Conservation (phyloP, 2,113 vertebrate species). For the Apodemus speciosus region DNA sequence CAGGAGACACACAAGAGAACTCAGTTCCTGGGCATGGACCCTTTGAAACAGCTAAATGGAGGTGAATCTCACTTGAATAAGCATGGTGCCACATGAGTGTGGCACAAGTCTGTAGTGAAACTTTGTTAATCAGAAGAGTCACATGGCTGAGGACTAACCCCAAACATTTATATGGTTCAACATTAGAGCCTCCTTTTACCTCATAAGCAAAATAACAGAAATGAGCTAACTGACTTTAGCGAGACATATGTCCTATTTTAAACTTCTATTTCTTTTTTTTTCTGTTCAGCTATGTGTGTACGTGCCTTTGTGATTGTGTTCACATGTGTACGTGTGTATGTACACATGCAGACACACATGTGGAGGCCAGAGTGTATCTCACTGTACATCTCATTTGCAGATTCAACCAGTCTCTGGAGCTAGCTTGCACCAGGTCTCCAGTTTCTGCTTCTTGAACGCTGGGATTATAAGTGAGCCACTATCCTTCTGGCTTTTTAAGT, state of each 20-base stretch:
- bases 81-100: background rate
- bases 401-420: background rate
- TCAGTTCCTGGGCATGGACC: constrained; percentile 12
- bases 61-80: background rate
- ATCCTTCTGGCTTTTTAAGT: background rate
- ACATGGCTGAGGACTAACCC: background rate
- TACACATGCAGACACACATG: too few species aligned
- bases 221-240: background rate
- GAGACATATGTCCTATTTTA: background rate
- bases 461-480: too few species aligned
- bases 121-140: background rate
- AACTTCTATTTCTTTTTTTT: background rate
- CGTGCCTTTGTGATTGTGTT: too few species aligned
- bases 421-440: background rate
- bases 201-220: background rate
- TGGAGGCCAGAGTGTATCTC: background rate
- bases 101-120: background rate
- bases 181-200: constrained; percentile 11
- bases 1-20: background rate
- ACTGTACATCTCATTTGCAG: background rate
- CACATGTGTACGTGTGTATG: background rate
- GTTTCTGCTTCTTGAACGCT: background rate
- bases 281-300: background rate
- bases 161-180: background rate
- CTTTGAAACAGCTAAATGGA: constrained; percentile 20